Percentiles rank a stretch among this genome's conserved stretches.
phyloP scores from a whole-genome alignment of 2,888 invertebrate genomes.

The Gastracanthus pulcherrimus region DNA sequence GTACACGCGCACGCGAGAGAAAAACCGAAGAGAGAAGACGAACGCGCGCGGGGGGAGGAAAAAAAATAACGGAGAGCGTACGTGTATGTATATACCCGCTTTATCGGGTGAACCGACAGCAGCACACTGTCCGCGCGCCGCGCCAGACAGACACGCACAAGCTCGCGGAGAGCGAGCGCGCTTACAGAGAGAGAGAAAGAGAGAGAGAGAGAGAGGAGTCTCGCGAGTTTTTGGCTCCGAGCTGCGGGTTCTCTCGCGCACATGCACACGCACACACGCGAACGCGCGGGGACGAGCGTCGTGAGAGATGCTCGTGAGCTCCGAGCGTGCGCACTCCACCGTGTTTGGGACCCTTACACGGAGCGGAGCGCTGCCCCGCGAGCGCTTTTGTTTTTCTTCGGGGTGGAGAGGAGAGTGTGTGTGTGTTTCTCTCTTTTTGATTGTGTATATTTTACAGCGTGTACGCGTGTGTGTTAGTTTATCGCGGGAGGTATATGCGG shows the following conservation, averaged over 20 bases:
- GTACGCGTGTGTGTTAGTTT: too few relatives aligned
- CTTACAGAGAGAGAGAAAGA: too few relatives aligned
- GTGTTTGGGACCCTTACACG: slow-evolving; percentile 51
- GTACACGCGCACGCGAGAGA: background rate
- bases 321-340: slow-evolving; percentile 41
- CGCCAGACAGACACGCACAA: background rate
- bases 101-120: background rate
- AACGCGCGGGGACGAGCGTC: background rate
- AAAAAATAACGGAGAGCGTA: background rate
- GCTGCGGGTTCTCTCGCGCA: background rate
- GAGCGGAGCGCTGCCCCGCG: slow-evolving; percentile 20
- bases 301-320: too few relatives aligned
- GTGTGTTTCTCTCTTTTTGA: background rate
- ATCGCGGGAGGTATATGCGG: too few relatives aligned
- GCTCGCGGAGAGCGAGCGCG: too few relatives aligned
- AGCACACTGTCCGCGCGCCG: background rate
- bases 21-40: background rate
- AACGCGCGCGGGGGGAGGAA: background rate
- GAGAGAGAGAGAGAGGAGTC: too few relatives aligned
- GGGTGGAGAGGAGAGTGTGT: background rate
- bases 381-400: slow-evolving; percentile 2
- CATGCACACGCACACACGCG: background rate
- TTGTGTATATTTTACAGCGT: background rate
- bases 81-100: background rate
- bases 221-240: background rate